These are phyloP conservation scores for Nematolebias whitei DNA, from an alignment of 2,113 vertebrate species.

Conservation along the genomic window DNA sequence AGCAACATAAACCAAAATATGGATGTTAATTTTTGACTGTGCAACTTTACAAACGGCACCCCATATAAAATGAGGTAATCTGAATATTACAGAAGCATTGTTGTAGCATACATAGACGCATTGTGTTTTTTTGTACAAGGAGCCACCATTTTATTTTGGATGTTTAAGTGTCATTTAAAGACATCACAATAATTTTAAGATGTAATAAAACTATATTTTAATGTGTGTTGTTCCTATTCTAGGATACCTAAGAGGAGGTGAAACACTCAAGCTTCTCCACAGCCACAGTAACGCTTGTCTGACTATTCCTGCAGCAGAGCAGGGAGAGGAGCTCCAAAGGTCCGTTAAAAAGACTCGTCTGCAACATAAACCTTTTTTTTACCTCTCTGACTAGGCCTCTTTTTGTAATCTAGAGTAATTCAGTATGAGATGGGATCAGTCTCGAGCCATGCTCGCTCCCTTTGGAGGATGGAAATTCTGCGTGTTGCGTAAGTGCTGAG, in stretches of 20 bases:
- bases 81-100: too few relatives aligned
- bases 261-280: constrained; percentile 89
- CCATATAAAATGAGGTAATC: too few relatives aligned
- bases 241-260: constrained; percentile 94
- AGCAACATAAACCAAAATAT: too few relatives aligned
- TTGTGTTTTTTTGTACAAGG: too few relatives aligned
- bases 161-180: too few relatives aligned
- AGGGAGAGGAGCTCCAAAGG: constrained; percentile 89
- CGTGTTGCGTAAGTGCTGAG: constrained; percentile 88
- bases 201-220: neutral
- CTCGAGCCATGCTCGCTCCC: constrained; percentile 89
- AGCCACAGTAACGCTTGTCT: constrained; percentile 94
- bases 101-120: too few relatives aligned
- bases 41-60: too few relatives aligned
- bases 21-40: too few relatives aligned
- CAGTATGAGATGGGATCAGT: constrained; percentile 91
- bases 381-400: constrained; percentile 11
- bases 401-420: constrained; percentile 82
- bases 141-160: too few relatives aligned
- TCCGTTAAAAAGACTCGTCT: constrained; percentile 52
- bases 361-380: neutral
- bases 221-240: constrained; percentile 20
- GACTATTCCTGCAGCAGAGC: constrained; percentile 86
- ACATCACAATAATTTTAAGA: too few relatives aligned
- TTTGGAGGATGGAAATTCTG: constrained; percentile 94